These are phyloP conservation scores for Amphimedon queenslandica DNA, from an alignment of 37 sponge, comb jelly and placozoan species.

Conservation along the genomic window DNA sequence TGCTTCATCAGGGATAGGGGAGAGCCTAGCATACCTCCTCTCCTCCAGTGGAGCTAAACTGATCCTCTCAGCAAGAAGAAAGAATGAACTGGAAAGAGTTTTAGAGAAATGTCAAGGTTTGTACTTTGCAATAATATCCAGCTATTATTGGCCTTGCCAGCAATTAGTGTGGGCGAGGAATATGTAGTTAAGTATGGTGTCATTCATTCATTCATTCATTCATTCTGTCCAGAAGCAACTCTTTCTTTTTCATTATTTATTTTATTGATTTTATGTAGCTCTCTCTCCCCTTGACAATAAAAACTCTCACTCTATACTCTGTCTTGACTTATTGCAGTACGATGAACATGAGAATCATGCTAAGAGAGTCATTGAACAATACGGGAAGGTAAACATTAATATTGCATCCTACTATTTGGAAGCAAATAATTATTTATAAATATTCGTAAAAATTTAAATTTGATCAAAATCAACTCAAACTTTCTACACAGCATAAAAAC, in stretches of 20 bases:
- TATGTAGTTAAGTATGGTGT: too few relatives aligned
- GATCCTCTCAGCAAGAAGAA: constrained; percentile 85
- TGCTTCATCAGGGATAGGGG: constrained; percentile 93
- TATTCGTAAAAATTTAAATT: too few relatives aligned
- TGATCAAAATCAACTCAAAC: too few relatives aligned
- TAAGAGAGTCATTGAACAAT: constrained; percentile 35
- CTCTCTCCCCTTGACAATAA: constrained; percentile 43
- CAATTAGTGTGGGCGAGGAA: too few relatives aligned
- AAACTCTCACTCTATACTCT: constrained; percentile 50
- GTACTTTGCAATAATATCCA: background rate
- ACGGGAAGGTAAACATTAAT: constrained; percentile 38
- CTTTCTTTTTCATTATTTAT: background rate
- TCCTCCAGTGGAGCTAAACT: constrained; percentile 68
- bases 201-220: too few relatives aligned
- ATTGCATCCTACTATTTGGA: background rate
- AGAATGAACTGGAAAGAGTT: constrained; percentile 76
- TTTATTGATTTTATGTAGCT: constrained; percentile 14
- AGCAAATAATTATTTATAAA: too few relatives aligned
- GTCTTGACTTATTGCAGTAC: constrained; percentile 54
- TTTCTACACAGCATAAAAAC: too few relatives aligned
- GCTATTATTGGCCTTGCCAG: too few relatives aligned
- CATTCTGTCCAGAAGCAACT: too few relatives aligned
- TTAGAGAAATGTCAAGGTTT: constrained; percentile 64
- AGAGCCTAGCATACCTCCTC: constrained; percentile 62
- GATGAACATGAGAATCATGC: constrained; percentile 35